Evolutionary conservation across 2,113 vertebrate species (phyloP).

Genomic region (Strix uralensis): DNA sequence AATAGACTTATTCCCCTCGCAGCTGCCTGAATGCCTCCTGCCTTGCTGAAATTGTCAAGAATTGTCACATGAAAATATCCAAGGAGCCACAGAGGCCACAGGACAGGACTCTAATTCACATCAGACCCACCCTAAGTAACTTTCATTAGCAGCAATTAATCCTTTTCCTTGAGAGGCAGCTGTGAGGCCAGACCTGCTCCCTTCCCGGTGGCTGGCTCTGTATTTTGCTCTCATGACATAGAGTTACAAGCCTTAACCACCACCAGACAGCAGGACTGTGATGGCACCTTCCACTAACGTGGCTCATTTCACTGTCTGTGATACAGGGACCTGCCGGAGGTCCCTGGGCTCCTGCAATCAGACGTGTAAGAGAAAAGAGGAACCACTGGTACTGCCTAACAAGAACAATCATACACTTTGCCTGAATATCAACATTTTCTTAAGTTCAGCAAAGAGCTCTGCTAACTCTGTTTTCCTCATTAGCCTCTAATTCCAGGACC

Average conservation of each 20-base stretch:
- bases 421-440: background rate
- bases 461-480: background rate
- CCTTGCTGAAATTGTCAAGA: background rate
- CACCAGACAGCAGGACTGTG: accelerated
- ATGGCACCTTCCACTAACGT: background rate
- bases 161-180: background rate
- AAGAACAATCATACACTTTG: background rate
- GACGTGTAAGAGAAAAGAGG: background rate
- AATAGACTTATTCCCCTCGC: background rate
- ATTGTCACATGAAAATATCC: background rate
- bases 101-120: background rate
- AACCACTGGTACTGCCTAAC: background rate
- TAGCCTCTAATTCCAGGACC: background rate
- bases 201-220: background rate
- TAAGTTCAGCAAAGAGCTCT: background rate
- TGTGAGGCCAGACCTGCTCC: accelerated
- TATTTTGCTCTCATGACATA: background rate
- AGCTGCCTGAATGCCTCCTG: background rate
- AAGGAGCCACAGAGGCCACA: background rate
- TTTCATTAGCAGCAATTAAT: background rate
- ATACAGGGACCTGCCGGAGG: background rate
- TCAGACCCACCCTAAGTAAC: background rate
- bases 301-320: background rate
- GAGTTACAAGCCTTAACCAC: background rate
- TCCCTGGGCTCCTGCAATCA: background rate